A percentile compares a stretch with the other conserved stretches of the same genome.
Conservation (phyloP, 2,113 vertebrate species). For the Melanerpes aurifrons region DNA sequence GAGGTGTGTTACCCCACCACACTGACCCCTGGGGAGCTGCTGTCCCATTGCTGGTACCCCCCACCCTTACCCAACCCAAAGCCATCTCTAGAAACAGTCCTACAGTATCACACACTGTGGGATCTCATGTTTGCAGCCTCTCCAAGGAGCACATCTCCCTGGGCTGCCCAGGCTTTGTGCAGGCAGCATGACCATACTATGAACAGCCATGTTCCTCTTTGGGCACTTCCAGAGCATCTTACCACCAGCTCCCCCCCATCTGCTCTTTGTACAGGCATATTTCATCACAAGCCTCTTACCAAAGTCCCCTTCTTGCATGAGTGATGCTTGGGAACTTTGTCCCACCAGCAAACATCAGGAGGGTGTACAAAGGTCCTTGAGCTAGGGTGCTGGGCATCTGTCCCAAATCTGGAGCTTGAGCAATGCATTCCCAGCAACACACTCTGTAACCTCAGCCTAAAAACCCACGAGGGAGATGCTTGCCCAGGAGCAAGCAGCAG, state of each 20-base stretch:
- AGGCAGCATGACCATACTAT: not conserved
- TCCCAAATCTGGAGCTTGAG: not conserved
- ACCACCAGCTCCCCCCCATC: not conserved
- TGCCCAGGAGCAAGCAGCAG: not conserved
- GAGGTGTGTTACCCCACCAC: not conserved
- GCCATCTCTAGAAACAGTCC: fast-evolving
- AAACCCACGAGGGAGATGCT: fast-evolving
- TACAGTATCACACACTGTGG: fast-evolving
- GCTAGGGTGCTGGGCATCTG: not conserved
- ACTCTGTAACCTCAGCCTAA: not conserved
- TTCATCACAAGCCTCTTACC: conserved; percentile 49
- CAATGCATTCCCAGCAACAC: not conserved
- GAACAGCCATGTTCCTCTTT: not conserved
- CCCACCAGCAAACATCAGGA: conserved; percentile 33
- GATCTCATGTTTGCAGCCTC: not conserved
- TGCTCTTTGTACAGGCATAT: conserved; percentile 23
- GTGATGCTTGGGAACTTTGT: conserved; percentile 28
- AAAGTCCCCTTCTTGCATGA: conserved; percentile 58
- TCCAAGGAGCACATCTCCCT: not conserved
- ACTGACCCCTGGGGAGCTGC: not conserved
- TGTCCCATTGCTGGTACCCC: not conserved
- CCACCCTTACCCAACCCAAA: not conserved
- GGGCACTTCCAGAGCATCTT: not conserved
- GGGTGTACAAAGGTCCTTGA: conserved; percentile 33
- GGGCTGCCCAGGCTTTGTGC: not conserved